Conservation (phyloP, 2,797 vertebrate species). For the Malurus leucopterus region DNA sequence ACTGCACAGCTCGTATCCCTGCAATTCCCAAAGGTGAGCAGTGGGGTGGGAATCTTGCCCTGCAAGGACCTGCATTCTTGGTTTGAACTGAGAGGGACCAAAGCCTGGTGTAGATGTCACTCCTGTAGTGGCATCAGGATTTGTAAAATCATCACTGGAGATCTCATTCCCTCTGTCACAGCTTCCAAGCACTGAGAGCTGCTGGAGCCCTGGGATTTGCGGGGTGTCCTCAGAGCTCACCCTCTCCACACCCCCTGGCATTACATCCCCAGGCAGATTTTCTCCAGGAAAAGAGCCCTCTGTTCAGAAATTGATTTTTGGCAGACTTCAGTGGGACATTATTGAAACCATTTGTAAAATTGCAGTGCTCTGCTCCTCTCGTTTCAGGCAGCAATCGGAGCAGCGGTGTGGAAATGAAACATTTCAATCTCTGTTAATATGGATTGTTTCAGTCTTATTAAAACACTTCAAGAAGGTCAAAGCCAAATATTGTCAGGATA, state of each 20-base stretch:
- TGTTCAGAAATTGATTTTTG: conserved; percentile 47
- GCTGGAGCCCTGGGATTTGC: background rate
- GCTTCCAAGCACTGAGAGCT: background rate
- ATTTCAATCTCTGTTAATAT: conserved; percentile 57
- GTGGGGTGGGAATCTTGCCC: too few species aligned
- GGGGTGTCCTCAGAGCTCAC: background rate
- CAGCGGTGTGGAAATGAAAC: conserved; percentile 53
- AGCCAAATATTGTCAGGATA: background rate
- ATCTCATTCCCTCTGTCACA: background rate
- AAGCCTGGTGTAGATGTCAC: rapidly evolving
- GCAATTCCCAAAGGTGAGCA: background rate
- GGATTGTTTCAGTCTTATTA: conserved; percentile 57
- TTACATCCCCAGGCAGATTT: conserved; percentile 4
- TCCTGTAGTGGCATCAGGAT: background rate
- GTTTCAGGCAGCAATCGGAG: conserved; percentile 16
- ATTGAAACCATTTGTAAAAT: conserved; percentile 57
- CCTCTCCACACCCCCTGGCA: background rate
- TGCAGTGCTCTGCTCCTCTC: conserved; percentile 20
- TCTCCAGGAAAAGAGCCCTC: background rate
- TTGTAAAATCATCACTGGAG: background rate
- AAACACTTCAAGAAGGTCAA: conserved; percentile 54
- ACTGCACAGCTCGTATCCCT: background rate
- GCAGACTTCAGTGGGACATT: conserved; percentile 40
- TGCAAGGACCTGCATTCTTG: background rate
- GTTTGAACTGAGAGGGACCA: background rate